Base-by-base conservation (phyloP, 1,140 invertebrate species). In the Penaeus japonicus region DNA sequence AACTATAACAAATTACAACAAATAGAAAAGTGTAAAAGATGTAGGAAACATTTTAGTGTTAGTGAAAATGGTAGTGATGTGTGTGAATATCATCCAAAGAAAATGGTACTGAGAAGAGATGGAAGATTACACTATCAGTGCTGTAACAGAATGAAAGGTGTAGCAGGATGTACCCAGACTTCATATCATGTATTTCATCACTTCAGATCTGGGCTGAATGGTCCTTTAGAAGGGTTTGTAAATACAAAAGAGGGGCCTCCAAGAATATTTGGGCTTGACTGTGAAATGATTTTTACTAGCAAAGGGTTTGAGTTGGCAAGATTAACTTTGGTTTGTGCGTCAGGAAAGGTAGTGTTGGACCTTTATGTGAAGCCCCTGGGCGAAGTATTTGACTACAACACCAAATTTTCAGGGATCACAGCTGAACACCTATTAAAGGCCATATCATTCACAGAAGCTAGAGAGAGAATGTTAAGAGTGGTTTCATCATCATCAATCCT, bases 251-350 rank as follows among this genome's bases (percentile, higher is more conserved):
- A 73, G 22, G 82, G 75, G n/a, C 20, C 39, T 54, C 17, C 22
- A 27, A 59, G 70, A 24, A 94, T 97, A 2, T 97, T 96, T 91
- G 96, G 96, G 0, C 91, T 99, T 0, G 98, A 99, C 92, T 97
- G 97, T 92, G 98, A 99, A 92, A 99, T 98, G 97, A 97, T 95
- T 90, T 98, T 96, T 92, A 98, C 97, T 0, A 94, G 94, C 0
- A 93, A 93, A 3, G 97, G 98, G 0, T 92, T 98, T 4, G 97
- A 98, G 92, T 92, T 98, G 2, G 95, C 96, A 1, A 96, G 96
- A 91, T 95, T 99, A 0, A 97, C 96, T 0, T 93, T 98, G 5
- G 94, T 98, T 0, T 94, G 94, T 35, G 92, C 95, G 2, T 94
- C 96, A 89, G 96, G 96, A 20, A 53, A 30, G 20, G 92, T 96